Conservation (phyloP, 2,888 invertebrate genomes). For the Acholoe squamosa region DNA sequence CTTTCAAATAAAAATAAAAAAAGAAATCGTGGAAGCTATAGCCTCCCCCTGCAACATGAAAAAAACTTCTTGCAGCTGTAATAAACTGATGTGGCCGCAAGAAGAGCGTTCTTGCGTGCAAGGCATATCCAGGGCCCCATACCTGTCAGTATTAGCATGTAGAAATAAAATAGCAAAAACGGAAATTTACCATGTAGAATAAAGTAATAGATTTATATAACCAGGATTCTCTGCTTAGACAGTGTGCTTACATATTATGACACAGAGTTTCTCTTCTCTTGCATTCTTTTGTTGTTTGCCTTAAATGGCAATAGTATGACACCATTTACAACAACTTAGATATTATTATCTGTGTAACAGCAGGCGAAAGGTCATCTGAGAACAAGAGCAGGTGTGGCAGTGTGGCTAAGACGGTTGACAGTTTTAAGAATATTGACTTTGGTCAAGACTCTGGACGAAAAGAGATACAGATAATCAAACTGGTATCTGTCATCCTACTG, state of each 20-base stretch:
- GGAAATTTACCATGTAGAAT: no score
- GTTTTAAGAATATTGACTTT: neutral
- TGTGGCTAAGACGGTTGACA: no score
- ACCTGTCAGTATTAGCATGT: neutral
- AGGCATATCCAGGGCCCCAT: no score
- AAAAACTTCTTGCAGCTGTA: no score
- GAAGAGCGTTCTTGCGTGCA: no score
- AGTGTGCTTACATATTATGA: neutral
- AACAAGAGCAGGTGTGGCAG: neutral
- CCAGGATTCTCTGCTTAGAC: no score
- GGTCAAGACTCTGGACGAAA: conserved; percentile 7
- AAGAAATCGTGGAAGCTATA: no score
- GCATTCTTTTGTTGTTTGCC: neutral
- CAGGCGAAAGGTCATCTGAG: neutral
- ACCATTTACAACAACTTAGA: neutral
- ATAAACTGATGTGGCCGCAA: no score
- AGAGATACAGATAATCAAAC: conserved; percentile 60
- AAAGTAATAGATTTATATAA: no score
- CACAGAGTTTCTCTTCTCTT: neutral
- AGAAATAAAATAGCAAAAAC: no score
- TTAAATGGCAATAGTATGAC: neutral
- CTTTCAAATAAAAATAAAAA: no score
- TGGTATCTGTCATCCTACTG: conserved; percentile 64
- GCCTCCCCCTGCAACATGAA: no score
- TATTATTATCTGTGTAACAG: neutral